Conservation (phyloP, 2,113 vertebrate genomes). For the Gnathonemus longibarbis region DNA sequence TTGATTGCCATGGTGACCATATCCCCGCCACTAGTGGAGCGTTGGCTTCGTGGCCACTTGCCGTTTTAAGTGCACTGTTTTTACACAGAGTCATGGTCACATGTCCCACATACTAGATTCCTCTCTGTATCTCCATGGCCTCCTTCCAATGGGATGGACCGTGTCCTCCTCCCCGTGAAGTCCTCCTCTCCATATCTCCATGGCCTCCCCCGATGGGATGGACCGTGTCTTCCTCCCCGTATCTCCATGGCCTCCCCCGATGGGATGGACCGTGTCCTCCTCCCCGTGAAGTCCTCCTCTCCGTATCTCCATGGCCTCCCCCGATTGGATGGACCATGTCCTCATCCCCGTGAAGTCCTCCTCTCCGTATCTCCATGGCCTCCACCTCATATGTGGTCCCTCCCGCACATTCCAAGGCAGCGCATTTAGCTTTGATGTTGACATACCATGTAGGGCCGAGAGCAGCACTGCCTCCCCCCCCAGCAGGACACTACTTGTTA, state of each 20-base stretch:
- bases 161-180: neutral
- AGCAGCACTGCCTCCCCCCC: neutral
- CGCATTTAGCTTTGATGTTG: neutral
- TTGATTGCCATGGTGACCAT: neutral
- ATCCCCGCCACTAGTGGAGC: neutral
- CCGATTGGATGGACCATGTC: neutral
- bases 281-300: neutral
- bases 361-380: neutral
- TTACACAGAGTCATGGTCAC: neutral
- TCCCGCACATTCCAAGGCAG: neutral
- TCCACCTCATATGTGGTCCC: neutral
- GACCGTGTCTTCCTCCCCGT: neutral
- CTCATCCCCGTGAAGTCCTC: neutral
- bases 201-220: neutral
- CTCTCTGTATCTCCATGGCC: neutral
- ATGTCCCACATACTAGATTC: neutral
- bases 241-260: neutral
- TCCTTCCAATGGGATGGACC: neutral
- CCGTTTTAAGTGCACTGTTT: neutral
- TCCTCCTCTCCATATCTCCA: neutral
- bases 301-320: neutral
- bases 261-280: too few species aligned
- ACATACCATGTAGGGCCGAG: neutral
- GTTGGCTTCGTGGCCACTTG: neutral
- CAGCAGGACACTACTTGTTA: neutral